Percentiles rank a stretch among this genome's conserved stretches.
phyloP scores from a whole-genome alignment of 2,113 vertebrate species.

The Cyphomyrus discorhynchus region DNA sequence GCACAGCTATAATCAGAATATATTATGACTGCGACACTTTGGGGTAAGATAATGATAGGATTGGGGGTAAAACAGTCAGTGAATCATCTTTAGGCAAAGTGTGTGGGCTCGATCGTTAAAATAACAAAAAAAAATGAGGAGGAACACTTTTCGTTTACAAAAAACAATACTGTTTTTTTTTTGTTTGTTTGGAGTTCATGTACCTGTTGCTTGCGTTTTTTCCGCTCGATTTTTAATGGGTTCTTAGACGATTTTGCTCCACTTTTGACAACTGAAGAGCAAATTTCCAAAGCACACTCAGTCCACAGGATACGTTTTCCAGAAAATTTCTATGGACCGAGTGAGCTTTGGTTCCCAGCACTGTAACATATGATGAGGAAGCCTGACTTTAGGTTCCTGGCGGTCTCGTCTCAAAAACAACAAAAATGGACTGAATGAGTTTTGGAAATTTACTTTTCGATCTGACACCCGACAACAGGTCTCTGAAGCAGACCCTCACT shows the following conservation, averaged over 20 bases:
- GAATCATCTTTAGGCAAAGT: not conserved
- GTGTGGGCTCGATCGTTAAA: not conserved
- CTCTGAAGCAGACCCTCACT: constrained; percentile 5
- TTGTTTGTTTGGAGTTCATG: constrained; percentile 41
- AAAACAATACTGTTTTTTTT: constrained; percentile 37
- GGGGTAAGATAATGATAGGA: not conserved
- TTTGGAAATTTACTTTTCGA: constrained; percentile 30
- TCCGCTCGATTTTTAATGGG: not conserved
- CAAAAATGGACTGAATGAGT: constrained; percentile 31
- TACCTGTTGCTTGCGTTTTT: not conserved
- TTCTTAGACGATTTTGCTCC: not conserved
- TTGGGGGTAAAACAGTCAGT: not conserved
- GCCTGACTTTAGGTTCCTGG: not conserved
- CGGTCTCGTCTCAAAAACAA: not conserved
- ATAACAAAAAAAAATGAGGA: not conserved
- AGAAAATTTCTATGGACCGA: constrained; percentile 42
- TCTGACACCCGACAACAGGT: constrained; percentile 16
- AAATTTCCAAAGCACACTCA: not conserved
- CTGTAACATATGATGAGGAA: not conserved
- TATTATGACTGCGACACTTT: not conserved
- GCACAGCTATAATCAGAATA: constrained; percentile 8
- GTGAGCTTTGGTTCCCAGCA: constrained; percentile 23
- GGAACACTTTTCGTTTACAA: not conserved
- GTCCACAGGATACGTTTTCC: constrained; percentile 27
- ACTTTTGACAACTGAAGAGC: constrained; percentile 22